Conservation (phyloP, 2,888 invertebrate species). For the Pemphredon lugubris region DNA sequence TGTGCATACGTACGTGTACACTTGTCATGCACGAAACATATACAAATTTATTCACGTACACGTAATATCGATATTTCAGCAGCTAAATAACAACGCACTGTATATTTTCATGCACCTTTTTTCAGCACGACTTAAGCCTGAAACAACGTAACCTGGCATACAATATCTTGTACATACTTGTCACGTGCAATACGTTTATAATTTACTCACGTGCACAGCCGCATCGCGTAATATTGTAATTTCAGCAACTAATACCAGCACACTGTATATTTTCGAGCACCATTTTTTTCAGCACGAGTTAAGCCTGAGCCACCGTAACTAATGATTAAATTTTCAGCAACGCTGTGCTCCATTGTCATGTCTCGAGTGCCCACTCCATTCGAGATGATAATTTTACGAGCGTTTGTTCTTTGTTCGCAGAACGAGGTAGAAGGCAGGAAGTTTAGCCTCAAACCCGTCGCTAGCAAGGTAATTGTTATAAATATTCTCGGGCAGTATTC, state of each 20-base stretch:
- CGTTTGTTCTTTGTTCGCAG: constrained; percentile 65
- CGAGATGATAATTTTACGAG: neutral
- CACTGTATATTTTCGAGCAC: neutral
- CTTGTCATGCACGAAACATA: too few species aligned
- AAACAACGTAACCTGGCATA: too few species aligned
- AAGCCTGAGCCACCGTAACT: constrained; percentile 19
- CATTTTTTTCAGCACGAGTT: constrained; percentile 14
- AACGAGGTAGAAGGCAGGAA: constrained; percentile 72
- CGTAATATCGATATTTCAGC: too few species aligned
- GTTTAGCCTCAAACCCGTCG: constrained; percentile 69
- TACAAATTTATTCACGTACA: too few species aligned
- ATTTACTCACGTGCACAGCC: neutral
- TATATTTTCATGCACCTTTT: too few species aligned
- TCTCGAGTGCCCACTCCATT: neutral
- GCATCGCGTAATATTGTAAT: neutral
- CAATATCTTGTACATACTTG: too few species aligned
- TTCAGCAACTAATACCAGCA: neutral
- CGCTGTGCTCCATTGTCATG: neutral
- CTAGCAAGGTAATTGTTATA: constrained; percentile 70
- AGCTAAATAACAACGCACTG: too few species aligned
- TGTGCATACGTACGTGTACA: too few species aligned
- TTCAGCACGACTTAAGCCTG: too few species aligned
- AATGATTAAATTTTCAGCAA: constrained; percentile 1
- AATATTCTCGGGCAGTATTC: neutral
- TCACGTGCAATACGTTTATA: too few species aligned